Evolutionary conservation across 2,888 invertebrate genomes (phyloP), one percentile per base, ranked within the genome.

Genomic region (Muschampia plurimacula): DNA sequence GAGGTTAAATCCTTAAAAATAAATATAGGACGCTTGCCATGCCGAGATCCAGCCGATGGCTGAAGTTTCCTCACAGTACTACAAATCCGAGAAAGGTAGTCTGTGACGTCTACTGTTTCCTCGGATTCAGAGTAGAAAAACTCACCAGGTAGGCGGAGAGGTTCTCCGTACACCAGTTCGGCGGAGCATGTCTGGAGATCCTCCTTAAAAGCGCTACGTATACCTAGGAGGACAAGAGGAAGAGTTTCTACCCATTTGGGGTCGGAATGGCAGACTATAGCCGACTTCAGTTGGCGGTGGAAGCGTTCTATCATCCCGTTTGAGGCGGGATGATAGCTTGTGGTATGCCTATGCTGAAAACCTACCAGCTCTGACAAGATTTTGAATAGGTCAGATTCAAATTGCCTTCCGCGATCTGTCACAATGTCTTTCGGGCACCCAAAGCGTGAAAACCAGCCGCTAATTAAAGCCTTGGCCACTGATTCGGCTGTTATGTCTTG

Each of bases 11-110:
- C 62, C 39, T 62, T 62, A n/a, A 62, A 62, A 39, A 62, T 62
- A 62, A 62, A 62, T 62, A 39, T 62, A 36, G 36, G 62, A 62
- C 62, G 62, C 62, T 62, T 62, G 39, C 62, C 15, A 15, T 62
- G 62, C 0, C 39, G 62, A 39, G 39, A 62, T 36, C 39, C 62
- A 39, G 39, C 39, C 15, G 62, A 62, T 62, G 62, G 62, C 62
- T 62, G 36, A 39, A 62, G 62, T n/a, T 12, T 36, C 39, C 62
- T 62, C 36, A 39, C 62, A 39, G 39, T 39, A 41, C 39, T 62
- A 9, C 62, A n/a, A 39, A 62, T 62, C 8, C 62, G 62, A 36
- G 62, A 62, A n/a, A 62, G 39, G 62, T 62, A 62, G 15, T 62
- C 62, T 39, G 62, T 62, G 39, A 39, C 15, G 62, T 62, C 62